Evolutionary conservation across 2,888 invertebrate species (phyloP).

Genomic region (Phymatocera aterrima): DNA sequence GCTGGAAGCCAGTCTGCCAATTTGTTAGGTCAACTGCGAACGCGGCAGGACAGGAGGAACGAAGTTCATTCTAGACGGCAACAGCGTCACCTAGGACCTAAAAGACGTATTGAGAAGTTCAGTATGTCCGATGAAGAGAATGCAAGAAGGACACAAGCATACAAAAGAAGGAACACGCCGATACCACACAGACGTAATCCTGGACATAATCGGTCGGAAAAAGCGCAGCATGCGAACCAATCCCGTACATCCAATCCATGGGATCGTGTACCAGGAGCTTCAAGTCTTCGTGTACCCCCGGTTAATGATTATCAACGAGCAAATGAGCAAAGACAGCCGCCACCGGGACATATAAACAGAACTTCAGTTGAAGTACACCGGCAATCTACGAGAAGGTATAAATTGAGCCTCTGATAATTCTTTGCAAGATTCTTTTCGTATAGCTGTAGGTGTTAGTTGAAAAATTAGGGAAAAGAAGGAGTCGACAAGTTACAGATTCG

Average conservation of each 20-base stretch:
- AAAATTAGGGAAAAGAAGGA: no score
- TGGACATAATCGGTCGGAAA: conserved; percentile 54
- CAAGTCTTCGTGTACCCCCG: neutral
- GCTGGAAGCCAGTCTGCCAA: conserved; percentile 64
- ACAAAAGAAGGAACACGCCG: conserved; percentile 47
- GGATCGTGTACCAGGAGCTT: neutral
- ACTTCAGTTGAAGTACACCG: neutral
- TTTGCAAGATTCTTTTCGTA: no score
- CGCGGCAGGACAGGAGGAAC: conserved; percentile 50
- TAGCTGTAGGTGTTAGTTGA: no score
- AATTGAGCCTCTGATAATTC: no score
- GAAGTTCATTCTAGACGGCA: conserved; percentile 35
- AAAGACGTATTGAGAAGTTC: conserved; percentile 43
- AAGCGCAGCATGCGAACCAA: conserved; percentile 28
- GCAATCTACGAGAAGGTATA: neutral
- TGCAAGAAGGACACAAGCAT: conserved; percentile 23
- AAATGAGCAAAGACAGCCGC: neutral
- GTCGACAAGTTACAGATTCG: no score
- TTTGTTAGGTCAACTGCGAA: conserved; percentile 47
- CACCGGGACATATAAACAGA: neutral
- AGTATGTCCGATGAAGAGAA: conserved; percentile 32
- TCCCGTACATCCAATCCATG: neutral
- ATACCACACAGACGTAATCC: conserved; percentile 56
- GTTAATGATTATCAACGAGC: neutral
- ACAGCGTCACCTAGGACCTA: conserved; percentile 43